Percentiles rank a stretch among this genome's conserved stretches.
These are phyloP conservation scores for Eulemur rubriventer DNA, from an alignment of 2,797 vertebrate species.

Conservation along the genomic window DNA sequence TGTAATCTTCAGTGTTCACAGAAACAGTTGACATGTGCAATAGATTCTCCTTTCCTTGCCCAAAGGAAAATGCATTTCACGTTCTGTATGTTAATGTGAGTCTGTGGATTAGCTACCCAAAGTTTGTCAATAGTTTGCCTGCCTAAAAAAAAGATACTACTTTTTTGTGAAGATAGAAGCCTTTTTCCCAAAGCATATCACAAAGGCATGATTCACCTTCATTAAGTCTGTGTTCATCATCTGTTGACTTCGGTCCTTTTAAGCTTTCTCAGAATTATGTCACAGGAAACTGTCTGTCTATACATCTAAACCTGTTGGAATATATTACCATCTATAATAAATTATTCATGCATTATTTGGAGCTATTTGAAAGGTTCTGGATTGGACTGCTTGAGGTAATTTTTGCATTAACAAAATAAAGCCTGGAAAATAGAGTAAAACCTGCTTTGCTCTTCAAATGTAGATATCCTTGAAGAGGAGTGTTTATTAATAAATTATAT, in stretches of 20 bases:
- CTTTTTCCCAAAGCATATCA: background rate
- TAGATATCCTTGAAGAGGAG: background rate
- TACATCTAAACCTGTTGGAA: background rate
- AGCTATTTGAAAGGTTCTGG: background rate
- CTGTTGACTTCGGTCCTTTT: background rate
- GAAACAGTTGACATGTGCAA: constrained; percentile 57
- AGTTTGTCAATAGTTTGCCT: constrained; percentile 36
- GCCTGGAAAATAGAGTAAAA: background rate
- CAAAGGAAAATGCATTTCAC: background rate
- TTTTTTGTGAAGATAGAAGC: background rate
- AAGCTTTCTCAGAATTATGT: constrained; percentile 24
- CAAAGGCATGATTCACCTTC: background rate
- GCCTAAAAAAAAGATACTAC: background rate
- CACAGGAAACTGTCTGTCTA: background rate
- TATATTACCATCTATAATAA: background rate
- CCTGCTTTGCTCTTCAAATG: background rate
- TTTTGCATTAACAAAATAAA: background rate
- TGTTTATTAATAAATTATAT: background rate
- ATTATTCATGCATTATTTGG: background rate
- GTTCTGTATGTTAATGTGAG: constrained; percentile 41
- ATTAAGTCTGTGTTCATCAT: constrained; percentile 28
- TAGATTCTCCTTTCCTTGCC: constrained; percentile 42
- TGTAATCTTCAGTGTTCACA: constrained; percentile 66
- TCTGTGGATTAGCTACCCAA: background rate
- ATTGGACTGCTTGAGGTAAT: background rate